Evolutionary conservation across 92 coral and sea anemone species (phyloP), one percentile per base, ranked within the genome.

Genomic region (Meandrina meandrites): DNA sequence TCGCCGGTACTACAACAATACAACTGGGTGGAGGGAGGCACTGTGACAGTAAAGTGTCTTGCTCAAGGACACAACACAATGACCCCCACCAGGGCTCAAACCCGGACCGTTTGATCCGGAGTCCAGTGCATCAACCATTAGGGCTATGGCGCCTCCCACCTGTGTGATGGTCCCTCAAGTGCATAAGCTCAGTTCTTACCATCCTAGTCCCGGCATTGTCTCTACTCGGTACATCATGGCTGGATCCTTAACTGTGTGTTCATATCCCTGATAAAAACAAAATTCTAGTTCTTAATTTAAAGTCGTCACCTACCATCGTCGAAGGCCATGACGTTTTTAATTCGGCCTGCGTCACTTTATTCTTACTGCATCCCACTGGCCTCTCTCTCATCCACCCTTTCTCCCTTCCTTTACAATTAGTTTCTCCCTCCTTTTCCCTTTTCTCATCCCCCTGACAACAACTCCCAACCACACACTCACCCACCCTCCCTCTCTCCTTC

Each of bases 161-260:
- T n/a, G n/a, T n/a, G n/a, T n/a, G n/a, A n/a, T n/a, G 8, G 48
- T 45, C 48, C 24, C 12, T 70, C 24, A 5, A n/a, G n/a, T 70
- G 21, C 24, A 34, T 21, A 9, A 31, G 11, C 28, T 19, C 19
- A 45, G 4, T 69, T 60, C 94, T 77, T 89, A 94, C 98, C 98
- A 94, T 27, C 98, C 98, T 28, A 94, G 90, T 8, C 98, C 98
- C 56, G 98, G 98, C 98, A 94, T 94, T 34, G 93, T 89, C 75
- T 94, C 96, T 35, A 94, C 70, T 85, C 98, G 84, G 89, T 94
- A 94, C 62, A 86, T 37, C 94, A 94, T 89, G 37, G 93, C 78
- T 5, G 94, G 93, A 40, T 94, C 96, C 81, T 87, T 86, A 0
- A 88, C 90, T n/a, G 96, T 80, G 81, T 94, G 96, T 15, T 75